Base-by-base conservation (phyloP, 2,797 vertebrate genomes). In the Hypotaenidia philippensis region DNA sequence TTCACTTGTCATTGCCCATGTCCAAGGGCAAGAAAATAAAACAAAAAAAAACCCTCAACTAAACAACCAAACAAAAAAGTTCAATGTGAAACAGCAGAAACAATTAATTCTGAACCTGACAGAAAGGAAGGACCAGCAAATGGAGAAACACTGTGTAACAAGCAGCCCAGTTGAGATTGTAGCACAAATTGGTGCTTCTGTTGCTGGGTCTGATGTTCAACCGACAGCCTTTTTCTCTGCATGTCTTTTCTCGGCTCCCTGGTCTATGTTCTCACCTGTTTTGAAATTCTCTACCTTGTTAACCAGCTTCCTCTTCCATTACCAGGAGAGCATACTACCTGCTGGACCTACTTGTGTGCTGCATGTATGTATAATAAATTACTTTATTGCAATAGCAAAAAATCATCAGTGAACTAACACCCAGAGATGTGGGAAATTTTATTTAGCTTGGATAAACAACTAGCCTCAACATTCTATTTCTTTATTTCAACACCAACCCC, bases 121-220 rank as follows among this genome's bases (percentile, higher is more conserved):
- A 9, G 18, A 55, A 64, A 34, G 16, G 12, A 61, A 64, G 8
- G 63, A 21, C 8, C 6, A 77, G 3, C 9, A 90, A 81, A 32
- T 13, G 5, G 4, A 71, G n/a, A 72, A 91, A 40, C 11, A 25
- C 4, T 27, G 8, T 12, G 4, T 36, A 40, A 75, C 0, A 0
- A 61, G 13, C 17, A 83, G 15, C 2, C 6, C 11, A 34, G 9
- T 6, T 59, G 41, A 64, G 18, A 44, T 5, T 26, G 22, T 13
- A 76, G 31, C 31, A 64, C 4, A 64, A 5, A 13, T 74, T 56
- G 8, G 9, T 34, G 4, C 9, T 81, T 68, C 31, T 78, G 1
- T 68, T 82, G 12, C 40, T 27, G n/a, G 8, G 16, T 64, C 31
- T 45, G 53, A 32, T 49, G 45, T 18, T 81, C 4, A n/a, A 15